These are phyloP conservation scores for Apis mellifera DNA, from an alignment of 1,140 invertebrate genomes.

Conservation along the genomic window Amel_HAv3.1 CM009938.2:3579501-3580000, in stretches of 20 bases:
- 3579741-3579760: neutral
- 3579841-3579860: no score
- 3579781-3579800: neutral
- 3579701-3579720: slow-evolving; percentile 30
- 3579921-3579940: no score
- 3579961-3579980: no score
- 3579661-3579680: slow-evolving; percentile 32
- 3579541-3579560: neutral
- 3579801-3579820: neutral
- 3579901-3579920: no score
- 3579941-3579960: no score
- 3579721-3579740: neutral
- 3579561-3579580: slow-evolving; percentile 42
- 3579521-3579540: slow-evolving; percentile 38
- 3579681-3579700: slow-evolving; percentile 53
- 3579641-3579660: slow-evolving; percentile 53
- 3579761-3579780: neutral
- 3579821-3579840: no score
- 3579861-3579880: no score
- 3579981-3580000: no score
- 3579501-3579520: slow-evolving; percentile 23
- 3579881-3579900: no score
- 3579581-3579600: slow-evolving; percentile 48
- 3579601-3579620: slow-evolving; percentile 45
- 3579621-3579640: neutral